These are phyloP conservation scores for Alviniconcha strummeri DNA, from an alignment of 2,888 invertebrate genomes.

Conservation along the genomic window DNA sequence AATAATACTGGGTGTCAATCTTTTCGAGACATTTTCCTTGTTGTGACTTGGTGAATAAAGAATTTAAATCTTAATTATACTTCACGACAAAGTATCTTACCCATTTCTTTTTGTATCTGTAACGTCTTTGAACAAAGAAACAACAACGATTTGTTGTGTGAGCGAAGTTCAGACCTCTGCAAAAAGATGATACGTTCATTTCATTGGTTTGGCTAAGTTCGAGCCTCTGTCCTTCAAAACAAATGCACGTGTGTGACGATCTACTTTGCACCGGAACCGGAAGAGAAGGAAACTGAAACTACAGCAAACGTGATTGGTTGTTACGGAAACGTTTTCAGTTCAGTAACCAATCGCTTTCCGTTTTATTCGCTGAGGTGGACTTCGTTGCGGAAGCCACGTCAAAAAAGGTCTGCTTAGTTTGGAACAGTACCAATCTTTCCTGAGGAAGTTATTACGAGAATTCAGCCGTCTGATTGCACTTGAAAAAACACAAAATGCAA, in stretches of 20 bases:
- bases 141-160: constrained; percentile 10
- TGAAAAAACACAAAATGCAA: constrained; percentile 68
- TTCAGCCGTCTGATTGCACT: not conserved
- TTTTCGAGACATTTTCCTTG: too few relatives aligned
- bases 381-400: constrained; percentile 27
- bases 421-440: not conserved
- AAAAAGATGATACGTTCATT: not conserved
- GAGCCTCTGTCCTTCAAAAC: constrained; percentile 27
- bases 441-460: not conserved
- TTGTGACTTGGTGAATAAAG: too few relatives aligned
- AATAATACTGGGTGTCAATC: too few relatives aligned
- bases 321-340: not conserved
- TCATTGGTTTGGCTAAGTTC: not conserved
- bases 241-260: constrained; percentile 29
- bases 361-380: constrained; percentile 19
- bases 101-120: constrained; percentile 44
- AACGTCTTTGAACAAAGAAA: constrained; percentile 27
- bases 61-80: too few relatives aligned
- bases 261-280: not conserved
- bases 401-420: not conserved
- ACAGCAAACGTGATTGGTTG: not conserved
- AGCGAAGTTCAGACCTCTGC: not conserved
- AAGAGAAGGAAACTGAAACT: not conserved
- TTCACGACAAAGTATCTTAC: constrained; percentile 13
- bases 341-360: not conserved